Base-by-base conservation (phyloP, 2,113 vertebrate species). In the Planiliza haematocheilus region DNA sequence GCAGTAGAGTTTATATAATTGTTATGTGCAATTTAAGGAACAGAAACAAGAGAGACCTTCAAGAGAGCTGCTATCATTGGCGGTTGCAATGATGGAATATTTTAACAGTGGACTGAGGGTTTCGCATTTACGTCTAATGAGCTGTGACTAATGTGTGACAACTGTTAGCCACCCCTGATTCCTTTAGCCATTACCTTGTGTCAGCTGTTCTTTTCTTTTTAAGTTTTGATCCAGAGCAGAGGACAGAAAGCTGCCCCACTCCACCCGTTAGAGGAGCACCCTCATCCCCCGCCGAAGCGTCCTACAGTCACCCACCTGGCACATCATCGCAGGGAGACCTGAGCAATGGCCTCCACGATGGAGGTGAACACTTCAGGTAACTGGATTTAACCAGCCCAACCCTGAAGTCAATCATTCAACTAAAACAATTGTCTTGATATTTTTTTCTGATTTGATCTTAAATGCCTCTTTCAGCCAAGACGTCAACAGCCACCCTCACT, bases 211-310 rank as follows among this genome's bases (percentile, higher is more conserved):
- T 55, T 77, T 38, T 93, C 89, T 41, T 69, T 52, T 34, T 58
- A 85, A 98, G 97, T 85, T 98, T 95, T 91, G 95, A 95, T 77
- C 93, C 94, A 75, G 95, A 95, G 70, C 90, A 77, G 52, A 94
- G 95, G 79, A 92, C 91, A 73, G 95, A 96, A 46, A 89, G 93
- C 82, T 96, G 96, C 46, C 96, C 97, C 51, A 95, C 95, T 4
- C 96, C 95, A 16, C 96, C 96, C 3, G 90, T 96, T 1, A 92
- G 96, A 79, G 95, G 95, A 46, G 94, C 94, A 20, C 93, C 94
- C 39, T 97, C 95, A 8, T 96, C 95, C 24, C 94, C 96, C 21
- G 86, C 95, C 1, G 95, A 95, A 4, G 93, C 94, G 63, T 95
- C 96, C 79, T 96, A 95, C 5, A 95, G 95, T 83, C 95, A 96